Conservation (phyloP, 2,113 vertebrate genomes). For the Diadophis punctatus region DNA sequence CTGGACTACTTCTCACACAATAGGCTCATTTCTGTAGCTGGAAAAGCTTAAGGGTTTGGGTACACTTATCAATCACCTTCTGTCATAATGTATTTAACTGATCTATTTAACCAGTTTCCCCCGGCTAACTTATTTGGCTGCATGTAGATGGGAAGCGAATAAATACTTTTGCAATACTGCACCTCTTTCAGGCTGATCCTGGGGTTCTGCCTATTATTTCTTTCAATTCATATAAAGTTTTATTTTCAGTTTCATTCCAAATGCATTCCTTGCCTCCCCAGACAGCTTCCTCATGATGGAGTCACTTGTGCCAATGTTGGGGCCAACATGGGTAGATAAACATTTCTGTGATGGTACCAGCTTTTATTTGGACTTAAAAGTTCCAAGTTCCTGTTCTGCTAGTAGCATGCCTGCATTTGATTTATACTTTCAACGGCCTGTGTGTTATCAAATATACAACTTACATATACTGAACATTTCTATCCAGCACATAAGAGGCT, state of each 20-base stretch:
- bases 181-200: neutral
- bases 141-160: neutral
- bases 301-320: neutral
- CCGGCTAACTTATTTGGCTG: neutral
- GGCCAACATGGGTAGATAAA: neutral
- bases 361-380: neutral
- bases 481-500: neutral
- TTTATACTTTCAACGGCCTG: neutral
- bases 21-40: neutral
- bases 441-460: neutral
- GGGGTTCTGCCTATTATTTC: neutral
- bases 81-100: neutral
- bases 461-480: neutral
- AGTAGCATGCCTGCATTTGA: neutral
- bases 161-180: neutral
- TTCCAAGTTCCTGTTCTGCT: neutral
- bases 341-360: neutral
- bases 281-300: neutral
- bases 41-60: neutral
- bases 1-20: neutral
- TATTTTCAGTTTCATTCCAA: neutral
- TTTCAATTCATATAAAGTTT: neutral
- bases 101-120: neutral
- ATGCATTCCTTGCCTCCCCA: neutral
- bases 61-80: neutral